Percentiles rank a stretch among this genome's conserved stretches.
phyloP scores from a whole-genome alignment of 2,113 vertebrate genomes.

The Muntiacus reevesi region DNA sequence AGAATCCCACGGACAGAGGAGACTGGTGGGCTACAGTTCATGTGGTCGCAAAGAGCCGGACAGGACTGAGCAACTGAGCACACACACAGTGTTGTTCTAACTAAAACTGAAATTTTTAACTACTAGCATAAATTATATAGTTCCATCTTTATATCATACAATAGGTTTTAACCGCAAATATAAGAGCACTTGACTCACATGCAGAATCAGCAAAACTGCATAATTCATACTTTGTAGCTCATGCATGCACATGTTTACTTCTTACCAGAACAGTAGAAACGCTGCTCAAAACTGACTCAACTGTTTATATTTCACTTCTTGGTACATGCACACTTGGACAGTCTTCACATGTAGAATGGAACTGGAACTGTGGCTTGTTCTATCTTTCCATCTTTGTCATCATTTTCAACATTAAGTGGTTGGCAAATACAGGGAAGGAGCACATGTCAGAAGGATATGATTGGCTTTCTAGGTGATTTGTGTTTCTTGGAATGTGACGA shows the following conservation, averaged over 20 bases:
- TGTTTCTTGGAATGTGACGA: background rate
- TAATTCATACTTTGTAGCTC: background rate
- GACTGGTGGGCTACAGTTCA: background rate
- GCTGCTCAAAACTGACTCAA: background rate
- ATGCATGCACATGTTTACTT: background rate
- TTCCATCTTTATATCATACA: background rate
- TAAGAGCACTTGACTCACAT: background rate
- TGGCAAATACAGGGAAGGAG: background rate
- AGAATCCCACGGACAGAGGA: background rate
- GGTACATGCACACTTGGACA: background rate
- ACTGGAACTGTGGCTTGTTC: background rate
- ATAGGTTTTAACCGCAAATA: background rate
- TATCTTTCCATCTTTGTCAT: background rate
- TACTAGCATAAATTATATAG: background rate
- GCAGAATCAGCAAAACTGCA: background rate
- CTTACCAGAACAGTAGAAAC: background rate
- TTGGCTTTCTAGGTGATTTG: background rate
- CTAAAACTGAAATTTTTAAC: background rate
- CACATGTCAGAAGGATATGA: background rate
- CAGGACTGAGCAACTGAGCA: background rate
- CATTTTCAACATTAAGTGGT: background rate
- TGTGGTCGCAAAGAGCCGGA: rapidly evolving
- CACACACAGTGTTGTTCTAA: background rate
- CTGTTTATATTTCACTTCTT: background rate
- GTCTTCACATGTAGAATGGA: background rate